Evolutionary conservation across 2,888 invertebrate genomes (phyloP).

Genomic region (Conomelus anceps): DNA sequence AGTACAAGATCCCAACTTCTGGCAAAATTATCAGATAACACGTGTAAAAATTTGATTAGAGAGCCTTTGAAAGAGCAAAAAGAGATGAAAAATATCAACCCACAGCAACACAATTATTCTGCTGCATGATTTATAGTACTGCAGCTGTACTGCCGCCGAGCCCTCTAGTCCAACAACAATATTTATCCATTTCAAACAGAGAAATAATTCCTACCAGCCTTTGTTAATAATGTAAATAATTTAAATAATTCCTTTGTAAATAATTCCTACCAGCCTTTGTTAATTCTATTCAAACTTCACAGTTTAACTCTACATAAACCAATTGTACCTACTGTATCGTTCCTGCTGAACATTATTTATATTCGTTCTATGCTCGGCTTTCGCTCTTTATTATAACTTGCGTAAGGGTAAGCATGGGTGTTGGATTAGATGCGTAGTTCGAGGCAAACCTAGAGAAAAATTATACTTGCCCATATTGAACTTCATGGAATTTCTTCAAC

Average conservation of each 20-base stretch:
- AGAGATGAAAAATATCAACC: neutral
- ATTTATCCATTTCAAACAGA: neutral
- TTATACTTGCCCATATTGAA: too few species aligned
- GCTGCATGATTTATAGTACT: neutral
- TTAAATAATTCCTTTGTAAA: too few species aligned
- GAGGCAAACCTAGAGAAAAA: too few species aligned
- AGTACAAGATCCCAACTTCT: neutral
- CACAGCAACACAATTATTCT: neutral
- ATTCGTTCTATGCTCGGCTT: neutral
- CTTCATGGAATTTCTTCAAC: too few species aligned
- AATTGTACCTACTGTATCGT: neutral
- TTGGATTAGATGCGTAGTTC: neutral
- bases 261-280: neutral
- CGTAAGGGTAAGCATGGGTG: neutral
- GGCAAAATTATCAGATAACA: neutral
- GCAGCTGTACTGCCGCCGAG: neutral
- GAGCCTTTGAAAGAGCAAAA: neutral
- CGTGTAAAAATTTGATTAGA: neutral
- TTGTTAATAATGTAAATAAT: too few species aligned
- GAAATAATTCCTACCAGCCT: neutral
- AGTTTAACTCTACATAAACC: neutral
- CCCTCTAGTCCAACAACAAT: neutral
- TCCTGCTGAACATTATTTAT: neutral
- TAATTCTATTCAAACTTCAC: neutral
- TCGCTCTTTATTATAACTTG: neutral